Percentiles rank a stretch among this genome's conserved stretches.
Conservation (phyloP, 2,113 vertebrate species). For the Ursus arctos region DNA sequence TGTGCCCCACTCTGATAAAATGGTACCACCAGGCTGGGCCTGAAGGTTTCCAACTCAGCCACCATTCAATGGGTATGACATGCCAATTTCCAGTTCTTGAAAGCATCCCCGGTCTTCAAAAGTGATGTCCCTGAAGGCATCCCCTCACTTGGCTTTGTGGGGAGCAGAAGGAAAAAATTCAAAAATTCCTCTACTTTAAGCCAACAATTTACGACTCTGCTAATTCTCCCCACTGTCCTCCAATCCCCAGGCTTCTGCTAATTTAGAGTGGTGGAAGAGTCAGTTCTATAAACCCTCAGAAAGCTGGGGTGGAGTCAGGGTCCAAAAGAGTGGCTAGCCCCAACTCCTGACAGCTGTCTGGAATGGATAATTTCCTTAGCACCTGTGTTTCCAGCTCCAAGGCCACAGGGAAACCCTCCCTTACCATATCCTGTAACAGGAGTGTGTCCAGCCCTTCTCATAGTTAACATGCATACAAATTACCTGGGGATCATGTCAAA, state of each 20-base stretch:
- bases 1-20: not conserved
- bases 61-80: no score
- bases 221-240: rapidly evolving
- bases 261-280: rapidly evolving
- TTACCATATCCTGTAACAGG: not conserved
- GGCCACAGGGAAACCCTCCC: not conserved
- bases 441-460: not conserved
- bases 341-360: not conserved
- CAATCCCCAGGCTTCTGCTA: not conserved
- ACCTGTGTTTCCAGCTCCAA: not conserved
- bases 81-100: not conserved
- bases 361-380: not conserved
- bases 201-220: not conserved
- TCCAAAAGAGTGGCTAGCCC: not conserved
- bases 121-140: not conserved
- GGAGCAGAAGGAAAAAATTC: not conserved
- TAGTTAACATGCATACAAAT: not conserved
- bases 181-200: not conserved
- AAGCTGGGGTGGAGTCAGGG: not conserved
- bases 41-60: not conserved
- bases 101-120: not conserved
- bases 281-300: not conserved
- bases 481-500: not conserved
- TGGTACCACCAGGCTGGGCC: not conserved
- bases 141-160: not conserved